Percentiles rank a stretch among this genome's conserved stretches.
These are phyloP conservation scores for Apaloderma vittatum DNA, from an alignment of 2,113 vertebrate species.

Conservation along the genomic window DNA sequence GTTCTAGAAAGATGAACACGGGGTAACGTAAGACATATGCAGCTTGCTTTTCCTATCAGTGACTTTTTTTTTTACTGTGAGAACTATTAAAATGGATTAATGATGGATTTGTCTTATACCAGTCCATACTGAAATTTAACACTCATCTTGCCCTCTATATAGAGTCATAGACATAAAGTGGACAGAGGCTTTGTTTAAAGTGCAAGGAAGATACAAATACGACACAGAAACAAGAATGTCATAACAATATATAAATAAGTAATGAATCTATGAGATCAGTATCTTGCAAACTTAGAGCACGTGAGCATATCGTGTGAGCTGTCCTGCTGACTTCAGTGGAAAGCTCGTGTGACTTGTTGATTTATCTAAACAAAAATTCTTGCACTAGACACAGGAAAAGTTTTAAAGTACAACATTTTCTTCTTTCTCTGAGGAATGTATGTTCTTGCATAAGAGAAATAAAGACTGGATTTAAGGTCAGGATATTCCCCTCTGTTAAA, in stretches of 20 bases:
- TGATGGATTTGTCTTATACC: neutral
- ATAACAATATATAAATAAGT: neutral
- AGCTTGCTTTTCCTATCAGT: neutral
- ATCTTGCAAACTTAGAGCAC: neutral
- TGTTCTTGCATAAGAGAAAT: neutral
- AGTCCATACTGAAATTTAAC: neutral
- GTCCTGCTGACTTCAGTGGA: conserved; percentile 41
- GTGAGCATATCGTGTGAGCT: neutral
- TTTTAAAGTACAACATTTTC: neutral
- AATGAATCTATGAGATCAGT: neutral
- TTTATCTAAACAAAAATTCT: conserved; percentile 25
- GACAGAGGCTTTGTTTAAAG: neutral
- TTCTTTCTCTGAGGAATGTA: neutral
- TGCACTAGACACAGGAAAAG: neutral
- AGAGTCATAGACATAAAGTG: neutral
- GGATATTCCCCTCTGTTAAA: neutral
- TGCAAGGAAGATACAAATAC: neutral
- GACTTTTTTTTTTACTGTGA: neutral
- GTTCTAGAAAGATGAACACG: neutral
- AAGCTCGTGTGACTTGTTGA: neutral
- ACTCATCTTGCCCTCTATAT: neutral
- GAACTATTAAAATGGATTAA: neutral
- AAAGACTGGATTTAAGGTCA: neutral
- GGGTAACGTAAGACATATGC: neutral
- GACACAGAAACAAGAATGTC: neutral